Base-by-base conservation (phyloP, 2,113 vertebrate species). In the Podarcis muralis region DNA sequence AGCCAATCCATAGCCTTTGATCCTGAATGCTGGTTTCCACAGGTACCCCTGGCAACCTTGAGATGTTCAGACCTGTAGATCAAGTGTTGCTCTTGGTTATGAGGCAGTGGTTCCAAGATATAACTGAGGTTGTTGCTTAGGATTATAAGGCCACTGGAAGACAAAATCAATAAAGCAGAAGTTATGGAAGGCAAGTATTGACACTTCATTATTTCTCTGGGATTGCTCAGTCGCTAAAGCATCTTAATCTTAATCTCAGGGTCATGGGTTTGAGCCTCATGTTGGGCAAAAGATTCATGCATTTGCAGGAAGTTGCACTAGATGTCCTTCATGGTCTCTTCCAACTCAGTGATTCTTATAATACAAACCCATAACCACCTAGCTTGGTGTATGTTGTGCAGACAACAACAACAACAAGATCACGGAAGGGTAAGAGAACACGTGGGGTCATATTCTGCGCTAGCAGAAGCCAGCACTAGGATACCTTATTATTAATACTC, bases 71-170 rank as follows among this genome's bases (percentile, higher is more conserved):
- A 94, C 90, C 97, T 97, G 96, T 98, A 98, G 91, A 99, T 97
- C 1, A 97, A 96, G 88, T 99, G 99, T 75, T 95, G 95, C 13
- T 92, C 89, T 83, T 89, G 81, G 25, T 95, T 95, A 84, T 93
- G 18, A 0, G 96, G 94, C 79, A 97, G 93, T 0, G 99, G 99
- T 94, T 99, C 97, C 57, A 99, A 96, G 95, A 99, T 71, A 84
- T 98, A 99, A 93, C 98, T 99, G 93, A 98, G 91, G 88, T 98
- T 99, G 74, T 94, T 91, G 95, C 96, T 98, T 92, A 99, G 25
- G 11, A 95, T 65, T 79, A 99, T 98, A 76, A 99, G 96, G 90
- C 99, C 99, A 95, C 99, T 99, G 96, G 93, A 88, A 96, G 18
- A 96, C 35, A 0, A 96, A 95, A 91, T 92, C 6, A 93, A 82